Percentiles rank a stretch among this genome's conserved stretches.
Evolutionary conservation across 2,797 vertebrate species (phyloP).

Genomic region (Clarias platycephalus): DNA sequence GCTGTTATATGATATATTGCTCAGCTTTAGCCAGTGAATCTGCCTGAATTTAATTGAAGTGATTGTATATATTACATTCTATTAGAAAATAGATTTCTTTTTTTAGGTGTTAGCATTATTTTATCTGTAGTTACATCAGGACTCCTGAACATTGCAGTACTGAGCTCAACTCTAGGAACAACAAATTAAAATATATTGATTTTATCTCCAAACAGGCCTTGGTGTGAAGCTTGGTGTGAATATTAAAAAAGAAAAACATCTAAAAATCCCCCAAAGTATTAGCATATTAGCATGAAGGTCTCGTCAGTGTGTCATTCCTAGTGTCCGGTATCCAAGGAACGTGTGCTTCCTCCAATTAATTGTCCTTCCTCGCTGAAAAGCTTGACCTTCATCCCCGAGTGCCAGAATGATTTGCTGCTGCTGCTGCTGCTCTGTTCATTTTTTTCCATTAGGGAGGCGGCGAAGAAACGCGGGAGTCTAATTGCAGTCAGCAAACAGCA

Average conservation of each 20-base stretch:
- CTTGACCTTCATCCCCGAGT: constrained; percentile 59
- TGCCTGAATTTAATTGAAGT: not conserved
- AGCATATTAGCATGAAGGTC: constrained; percentile 16
- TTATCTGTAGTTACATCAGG: not conserved
- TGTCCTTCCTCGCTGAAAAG: constrained; percentile 41
- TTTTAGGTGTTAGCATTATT: not conserved
- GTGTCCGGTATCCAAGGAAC: constrained; percentile 4
- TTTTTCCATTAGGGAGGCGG: constrained; percentile 33
- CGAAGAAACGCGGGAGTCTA: constrained; percentile 54
- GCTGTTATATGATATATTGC: not conserved
- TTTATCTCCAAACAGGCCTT: not conserved
- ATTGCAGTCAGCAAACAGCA: constrained; percentile 63
- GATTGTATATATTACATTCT: not conserved
- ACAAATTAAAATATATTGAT: not conserved
- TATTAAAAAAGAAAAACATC: not conserved
- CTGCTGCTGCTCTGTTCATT: constrained; percentile 44
- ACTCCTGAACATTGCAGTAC: not conserved
- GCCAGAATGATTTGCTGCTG: constrained; percentile 57
- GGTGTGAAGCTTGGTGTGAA: not conserved
- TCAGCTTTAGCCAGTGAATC: not conserved
- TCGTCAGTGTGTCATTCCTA: not conserved
- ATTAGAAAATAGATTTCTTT: not conserved
- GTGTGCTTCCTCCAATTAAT: constrained; percentile 40
- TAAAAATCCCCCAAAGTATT: not conserved
- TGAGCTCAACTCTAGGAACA: not conserved